Conservation (phyloP, 1,140 invertebrate genomes). For the Drosophila quadrilineata region DNA sequence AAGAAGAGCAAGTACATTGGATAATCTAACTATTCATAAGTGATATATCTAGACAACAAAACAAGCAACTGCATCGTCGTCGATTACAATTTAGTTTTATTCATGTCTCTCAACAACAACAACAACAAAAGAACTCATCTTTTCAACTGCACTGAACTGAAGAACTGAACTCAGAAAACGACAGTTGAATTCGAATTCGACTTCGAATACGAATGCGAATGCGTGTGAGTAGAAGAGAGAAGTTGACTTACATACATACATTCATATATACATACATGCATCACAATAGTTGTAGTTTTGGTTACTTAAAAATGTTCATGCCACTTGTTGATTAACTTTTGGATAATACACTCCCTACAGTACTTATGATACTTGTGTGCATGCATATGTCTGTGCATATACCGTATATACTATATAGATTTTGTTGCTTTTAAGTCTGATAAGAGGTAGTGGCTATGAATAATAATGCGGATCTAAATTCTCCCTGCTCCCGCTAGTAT, state of each 20-base stretch:
- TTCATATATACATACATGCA: not conserved
- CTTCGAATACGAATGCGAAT: conserved; percentile 3
- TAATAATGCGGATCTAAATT: conserved; percentile 37
- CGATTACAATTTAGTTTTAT: conserved; percentile 10
- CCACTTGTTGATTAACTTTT: conserved; percentile 3
- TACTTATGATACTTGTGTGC: conserved; percentile 21
- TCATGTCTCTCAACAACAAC: conserved; percentile 13
- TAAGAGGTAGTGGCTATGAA: conserved; percentile 42
- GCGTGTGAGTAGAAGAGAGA: no score
- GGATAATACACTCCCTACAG: no score
- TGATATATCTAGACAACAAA: no score
- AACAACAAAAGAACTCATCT: no score
- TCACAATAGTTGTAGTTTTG: no score
- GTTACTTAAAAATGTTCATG: not conserved
- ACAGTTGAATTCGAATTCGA: conserved; percentile 31
- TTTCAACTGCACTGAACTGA: not conserved
- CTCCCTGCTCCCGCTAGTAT: no score
- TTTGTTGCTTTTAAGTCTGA: conserved; percentile 1
- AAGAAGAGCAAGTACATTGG: no score
- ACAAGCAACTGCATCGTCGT: conserved; percentile 15
- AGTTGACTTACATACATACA: no score
- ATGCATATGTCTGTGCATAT: no score
- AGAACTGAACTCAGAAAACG: not conserved
- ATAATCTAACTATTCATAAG: conserved; percentile 33
- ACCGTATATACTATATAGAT: not conserved